phyloP scores from a whole-genome alignment of 2,113 vertebrate genomes.

The Synodontis membranacea region DNA sequence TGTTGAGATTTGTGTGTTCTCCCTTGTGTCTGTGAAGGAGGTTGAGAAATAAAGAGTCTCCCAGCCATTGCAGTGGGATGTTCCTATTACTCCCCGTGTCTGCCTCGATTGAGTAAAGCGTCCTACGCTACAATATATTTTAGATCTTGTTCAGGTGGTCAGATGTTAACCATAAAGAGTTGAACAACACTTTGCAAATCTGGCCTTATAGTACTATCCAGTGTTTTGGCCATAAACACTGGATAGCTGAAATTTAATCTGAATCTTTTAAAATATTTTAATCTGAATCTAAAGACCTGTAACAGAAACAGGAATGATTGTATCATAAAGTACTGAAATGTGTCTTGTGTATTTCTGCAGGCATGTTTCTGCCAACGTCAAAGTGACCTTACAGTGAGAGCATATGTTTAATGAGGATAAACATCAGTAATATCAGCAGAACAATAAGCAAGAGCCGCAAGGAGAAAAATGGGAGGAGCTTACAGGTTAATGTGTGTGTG shows the following conservation, averaged over 20 bases:
- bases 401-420: constrained; percentile 34
- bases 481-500: constrained; percentile 18
- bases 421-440: constrained; percentile 30
- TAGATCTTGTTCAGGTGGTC: neutral
- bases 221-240: too few relatives aligned
- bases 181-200: neutral
- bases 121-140: too few relatives aligned
- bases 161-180: neutral
- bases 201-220: too few relatives aligned
- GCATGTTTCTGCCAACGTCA: neutral
- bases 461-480: constrained; percentile 33
- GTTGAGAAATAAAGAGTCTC: too few relatives aligned
- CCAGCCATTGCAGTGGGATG: too few relatives aligned
- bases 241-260: neutral
- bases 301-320: neutral
- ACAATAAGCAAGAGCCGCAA: constrained; percentile 22
- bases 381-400: constrained; percentile 33
- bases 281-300: too few relatives aligned
- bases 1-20: too few relatives aligned
- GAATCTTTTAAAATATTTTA: constrained; percentile 11
- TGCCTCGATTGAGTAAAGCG: too few relatives aligned
- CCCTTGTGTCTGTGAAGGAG: too few relatives aligned
- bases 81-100: too few relatives aligned
- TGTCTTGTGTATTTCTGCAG: neutral
- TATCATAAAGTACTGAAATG: neutral